phyloP scores from a whole-genome alignment of 2,113 vertebrate genomes.

The Sapayoa aenigma region DNA sequence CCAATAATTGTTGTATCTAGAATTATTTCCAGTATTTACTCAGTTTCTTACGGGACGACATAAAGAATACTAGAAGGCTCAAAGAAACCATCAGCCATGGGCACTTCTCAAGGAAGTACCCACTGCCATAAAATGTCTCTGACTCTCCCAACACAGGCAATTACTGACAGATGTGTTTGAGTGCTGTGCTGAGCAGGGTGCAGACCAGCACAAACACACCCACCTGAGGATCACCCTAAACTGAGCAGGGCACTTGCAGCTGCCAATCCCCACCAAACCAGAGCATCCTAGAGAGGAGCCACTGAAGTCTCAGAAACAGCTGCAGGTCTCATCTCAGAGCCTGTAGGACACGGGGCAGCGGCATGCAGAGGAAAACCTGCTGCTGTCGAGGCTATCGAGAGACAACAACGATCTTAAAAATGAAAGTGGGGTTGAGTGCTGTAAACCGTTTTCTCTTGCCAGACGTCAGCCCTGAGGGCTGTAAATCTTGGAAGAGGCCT shows the following conservation, averaged over 20 bases:
- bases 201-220: neutral
- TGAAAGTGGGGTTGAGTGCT: neutral
- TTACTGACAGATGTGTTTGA: rapidly evolving
- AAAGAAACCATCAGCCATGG: neutral
- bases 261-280: rapidly evolving
- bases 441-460: neutral
- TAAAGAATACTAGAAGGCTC: neutral
- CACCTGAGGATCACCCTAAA: neutral
- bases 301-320: neutral
- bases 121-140: neutral
- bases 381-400: neutral
- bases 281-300: neutral
- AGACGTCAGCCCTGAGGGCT: neutral
- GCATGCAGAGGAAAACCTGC: neutral
- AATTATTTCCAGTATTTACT: neutral
- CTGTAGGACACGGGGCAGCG: rapidly evolving
- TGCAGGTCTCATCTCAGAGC: neutral
- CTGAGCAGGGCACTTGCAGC: rapidly evolving
- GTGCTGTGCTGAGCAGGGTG: neutral
- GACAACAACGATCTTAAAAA: rapidly evolving
- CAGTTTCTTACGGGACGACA: neutral
- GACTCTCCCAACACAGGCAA: neutral
- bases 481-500: neutral
- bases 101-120: neutral
- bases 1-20: neutral